Percentiles rank a stretch among this genome's conserved stretches.
Evolutionary conservation across 2,888 invertebrate genomes (phyloP).

Genomic region (Atethmia centrago): DNA sequence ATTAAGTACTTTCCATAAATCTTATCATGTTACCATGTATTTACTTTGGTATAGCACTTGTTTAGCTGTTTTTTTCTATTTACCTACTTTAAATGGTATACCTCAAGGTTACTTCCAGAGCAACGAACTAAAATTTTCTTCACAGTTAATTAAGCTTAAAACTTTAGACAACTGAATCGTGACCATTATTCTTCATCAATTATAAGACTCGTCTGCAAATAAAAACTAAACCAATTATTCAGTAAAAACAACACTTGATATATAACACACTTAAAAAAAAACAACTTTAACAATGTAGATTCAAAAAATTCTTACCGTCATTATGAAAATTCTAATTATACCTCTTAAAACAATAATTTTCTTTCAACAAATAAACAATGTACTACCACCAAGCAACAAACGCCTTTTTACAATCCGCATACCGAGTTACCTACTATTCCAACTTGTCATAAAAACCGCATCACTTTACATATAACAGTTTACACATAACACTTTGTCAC

Average conservation of each 20-base stretch:
- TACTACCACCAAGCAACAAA: not conserved
- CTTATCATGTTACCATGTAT: not conserved
- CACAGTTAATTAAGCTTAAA: not conserved
- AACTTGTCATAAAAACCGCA: no score
- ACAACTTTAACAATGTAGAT: not conserved
- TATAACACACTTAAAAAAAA: not conserved
- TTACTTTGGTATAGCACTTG: not conserved
- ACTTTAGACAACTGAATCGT: not conserved
- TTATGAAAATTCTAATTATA: conserved; percentile 12
- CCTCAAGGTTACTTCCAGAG: not conserved
- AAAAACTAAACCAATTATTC: not conserved
- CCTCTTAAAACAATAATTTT: conserved; percentile 14
- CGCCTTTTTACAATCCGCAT: not conserved
- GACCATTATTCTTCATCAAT: not conserved
- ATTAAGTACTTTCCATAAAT: not conserved
- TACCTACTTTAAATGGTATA: not conserved
- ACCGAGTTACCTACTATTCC: not conserved
- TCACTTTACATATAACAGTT: no score
- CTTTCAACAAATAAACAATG: not conserved
- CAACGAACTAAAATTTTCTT: not conserved
- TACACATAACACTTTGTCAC: no score
- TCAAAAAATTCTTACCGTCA: not conserved
- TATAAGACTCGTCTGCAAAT: not conserved
- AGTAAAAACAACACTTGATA: not conserved
- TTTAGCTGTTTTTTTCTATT: no score